Conservation (phyloP, 2,797 vertebrate species). For the Lepus townsendii region DNA sequence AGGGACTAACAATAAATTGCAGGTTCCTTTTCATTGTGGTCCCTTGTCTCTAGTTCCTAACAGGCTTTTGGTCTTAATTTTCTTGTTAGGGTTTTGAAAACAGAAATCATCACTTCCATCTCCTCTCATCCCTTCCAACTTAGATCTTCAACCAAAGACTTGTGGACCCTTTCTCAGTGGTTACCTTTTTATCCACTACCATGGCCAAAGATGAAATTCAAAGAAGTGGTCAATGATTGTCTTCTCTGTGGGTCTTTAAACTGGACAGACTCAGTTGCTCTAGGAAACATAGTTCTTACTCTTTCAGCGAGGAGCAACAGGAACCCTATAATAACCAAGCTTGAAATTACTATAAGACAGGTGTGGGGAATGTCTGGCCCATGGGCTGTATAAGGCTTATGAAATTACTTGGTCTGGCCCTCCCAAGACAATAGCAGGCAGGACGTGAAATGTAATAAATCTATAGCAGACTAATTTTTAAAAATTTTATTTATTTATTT, state of each 20-base stretch:
- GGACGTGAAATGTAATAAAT: too few species aligned
- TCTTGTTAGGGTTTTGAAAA: background rate
- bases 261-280: background rate
- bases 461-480: too few species aligned
- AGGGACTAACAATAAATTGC: background rate
- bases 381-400: too few species aligned
- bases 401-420: too few species aligned
- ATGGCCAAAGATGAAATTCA: background rate
- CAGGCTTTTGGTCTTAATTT: background rate
- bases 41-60: background rate
- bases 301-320: background rate
- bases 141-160: background rate
- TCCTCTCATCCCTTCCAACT: background rate
- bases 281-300: background rate
- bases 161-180: background rate
- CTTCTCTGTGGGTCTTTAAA: background rate
- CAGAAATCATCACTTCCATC: background rate
- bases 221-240: background rate
- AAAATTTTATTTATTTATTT: too few species aligned
- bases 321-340: background rate
- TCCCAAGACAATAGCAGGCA: too few species aligned
- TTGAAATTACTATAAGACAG: background rate
- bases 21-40: background rate
- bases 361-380: too few species aligned
- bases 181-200: background rate